These are phyloP conservation scores for Anoplopoma fimbria DNA, from an alignment of 2,113 vertebrate genomes.

Conservation along the genomic window DNA sequence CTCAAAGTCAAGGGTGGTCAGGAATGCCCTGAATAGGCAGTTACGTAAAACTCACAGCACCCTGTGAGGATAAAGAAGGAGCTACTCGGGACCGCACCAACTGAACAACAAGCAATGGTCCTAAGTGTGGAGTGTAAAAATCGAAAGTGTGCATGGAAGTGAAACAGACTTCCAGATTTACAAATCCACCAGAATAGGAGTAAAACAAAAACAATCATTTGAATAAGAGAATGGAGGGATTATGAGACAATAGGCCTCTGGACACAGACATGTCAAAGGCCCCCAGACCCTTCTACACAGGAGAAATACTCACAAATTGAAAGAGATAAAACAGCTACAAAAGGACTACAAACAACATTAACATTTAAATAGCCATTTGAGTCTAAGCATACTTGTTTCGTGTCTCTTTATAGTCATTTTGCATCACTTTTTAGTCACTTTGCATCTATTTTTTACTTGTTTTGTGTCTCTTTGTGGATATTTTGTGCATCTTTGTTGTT, in stretches of 20 bases:
- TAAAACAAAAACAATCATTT: not conserved
- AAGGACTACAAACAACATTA: not conserved
- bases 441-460: not conserved
- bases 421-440: not conserved
- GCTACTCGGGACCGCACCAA: conserved; percentile 45
- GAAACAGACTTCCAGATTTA: conserved; percentile 8
- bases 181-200: not conserved
- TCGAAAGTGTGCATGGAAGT: not conserved
- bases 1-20: conserved; percentile 79
- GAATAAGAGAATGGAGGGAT: not conserved
- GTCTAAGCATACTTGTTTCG: not conserved
- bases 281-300: not conserved
- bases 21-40: conserved; percentile 79
- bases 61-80: conserved; percentile 64
- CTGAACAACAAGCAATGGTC: conserved; percentile 4
- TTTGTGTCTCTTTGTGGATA: not conserved
- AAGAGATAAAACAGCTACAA: not conserved
- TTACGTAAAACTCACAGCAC: conserved; percentile 77
- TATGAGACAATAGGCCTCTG: not conserved
- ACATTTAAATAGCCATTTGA: not conserved
- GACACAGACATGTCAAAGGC: not conserved
- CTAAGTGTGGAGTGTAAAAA: not conserved
- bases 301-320: not conserved
- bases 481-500: not conserved
- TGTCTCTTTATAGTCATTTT: not conserved